A percentile compares a stretch with the other conserved stretches of the same genome.
phyloP scores from a whole-genome alignment of 2,888 invertebrate genomes.

The Zhuqinia jingwanae region DNA sequence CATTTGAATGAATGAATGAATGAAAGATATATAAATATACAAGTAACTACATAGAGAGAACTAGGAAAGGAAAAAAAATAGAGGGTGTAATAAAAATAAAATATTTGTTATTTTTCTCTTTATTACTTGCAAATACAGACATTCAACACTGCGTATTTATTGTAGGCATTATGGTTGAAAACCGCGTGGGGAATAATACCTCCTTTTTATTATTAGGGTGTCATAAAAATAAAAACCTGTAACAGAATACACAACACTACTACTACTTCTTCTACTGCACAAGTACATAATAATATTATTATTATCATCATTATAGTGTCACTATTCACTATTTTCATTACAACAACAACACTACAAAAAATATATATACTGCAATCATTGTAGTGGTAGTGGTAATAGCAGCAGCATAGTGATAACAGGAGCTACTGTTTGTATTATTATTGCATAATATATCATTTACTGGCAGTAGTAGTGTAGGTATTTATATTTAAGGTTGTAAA shows the following conservation, averaged over 20 bases:
- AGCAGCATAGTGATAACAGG: background rate
- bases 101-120: background rate
- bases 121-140: conserved; percentile 2
- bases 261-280: background rate
- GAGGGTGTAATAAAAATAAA: background rate
- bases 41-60: too few relatives aligned
- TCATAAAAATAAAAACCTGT: conserved; percentile 68
- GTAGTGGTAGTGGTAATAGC: background rate
- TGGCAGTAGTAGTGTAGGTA: too few relatives aligned
- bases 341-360: background rate
- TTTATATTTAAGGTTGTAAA: background rate
- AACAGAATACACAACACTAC: background rate
- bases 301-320: background rate
- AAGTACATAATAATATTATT: too few relatives aligned
- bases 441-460: background rate
- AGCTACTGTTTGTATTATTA: conserved; percentile 21
- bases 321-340: background rate
- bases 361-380: conserved; percentile 3
- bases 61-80: background rate
- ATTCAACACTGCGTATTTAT: background rate
- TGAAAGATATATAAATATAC: background rate
- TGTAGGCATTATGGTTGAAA: conserved; percentile 5
- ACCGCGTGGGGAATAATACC: conserved; percentile 45
- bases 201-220: conserved; percentile 63
- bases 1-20: background rate